These are phyloP conservation scores for Epinotia nisella DNA, from an alignment of 2,888 invertebrate genomes.

Conservation along the genomic window DNA sequence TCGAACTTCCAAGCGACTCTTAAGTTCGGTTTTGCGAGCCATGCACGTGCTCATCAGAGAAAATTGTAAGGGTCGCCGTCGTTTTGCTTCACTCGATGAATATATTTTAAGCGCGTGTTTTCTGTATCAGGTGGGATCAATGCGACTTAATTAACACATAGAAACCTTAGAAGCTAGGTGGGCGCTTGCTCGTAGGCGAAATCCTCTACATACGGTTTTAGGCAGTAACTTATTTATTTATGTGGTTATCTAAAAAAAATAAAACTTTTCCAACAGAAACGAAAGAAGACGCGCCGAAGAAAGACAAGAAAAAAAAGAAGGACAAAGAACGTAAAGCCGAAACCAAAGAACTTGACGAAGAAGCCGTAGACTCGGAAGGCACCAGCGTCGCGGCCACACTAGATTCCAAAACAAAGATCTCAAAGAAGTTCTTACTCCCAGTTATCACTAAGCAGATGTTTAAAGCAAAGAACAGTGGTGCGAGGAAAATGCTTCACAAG, in stretches of 20 bases:
- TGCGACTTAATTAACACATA: too few relatives aligned
- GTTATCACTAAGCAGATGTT: slow-evolving; percentile 54
- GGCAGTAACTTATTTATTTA: too few relatives aligned
- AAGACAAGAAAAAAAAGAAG: slow-evolving; percentile 51
- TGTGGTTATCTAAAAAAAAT: background rate
- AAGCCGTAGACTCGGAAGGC: slow-evolving; percentile 5
- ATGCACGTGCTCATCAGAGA: too few relatives aligned
- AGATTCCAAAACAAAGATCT: slow-evolving; percentile 49
- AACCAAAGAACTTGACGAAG: slow-evolving; percentile 26
- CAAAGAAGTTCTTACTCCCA: slow-evolving; percentile 66
- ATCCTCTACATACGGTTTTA: too few relatives aligned
- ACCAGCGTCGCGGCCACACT: slow-evolving; percentile 49
- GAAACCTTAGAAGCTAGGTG: too few relatives aligned
- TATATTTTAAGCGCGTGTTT: too few relatives aligned
- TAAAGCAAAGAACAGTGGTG: slow-evolving; percentile 45
- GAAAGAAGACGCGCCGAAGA: slow-evolving; percentile 47
- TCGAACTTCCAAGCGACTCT: too few relatives aligned
- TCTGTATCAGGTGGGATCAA: too few relatives aligned
- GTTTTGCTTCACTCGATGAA: too few relatives aligned
- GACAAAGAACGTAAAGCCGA: slow-evolving; percentile 47
- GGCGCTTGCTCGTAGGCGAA: too few relatives aligned
- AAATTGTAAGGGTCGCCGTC: too few relatives aligned
- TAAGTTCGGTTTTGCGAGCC: too few relatives aligned
- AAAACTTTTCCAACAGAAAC: slow-evolving; percentile 50
- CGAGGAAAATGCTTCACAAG: slow-evolving; percentile 56